Evolutionary conservation across 2,888 invertebrate genomes (phyloP), one percentile per base, ranked within the genome.

Genomic region (Dendrolimus pini): DNA sequence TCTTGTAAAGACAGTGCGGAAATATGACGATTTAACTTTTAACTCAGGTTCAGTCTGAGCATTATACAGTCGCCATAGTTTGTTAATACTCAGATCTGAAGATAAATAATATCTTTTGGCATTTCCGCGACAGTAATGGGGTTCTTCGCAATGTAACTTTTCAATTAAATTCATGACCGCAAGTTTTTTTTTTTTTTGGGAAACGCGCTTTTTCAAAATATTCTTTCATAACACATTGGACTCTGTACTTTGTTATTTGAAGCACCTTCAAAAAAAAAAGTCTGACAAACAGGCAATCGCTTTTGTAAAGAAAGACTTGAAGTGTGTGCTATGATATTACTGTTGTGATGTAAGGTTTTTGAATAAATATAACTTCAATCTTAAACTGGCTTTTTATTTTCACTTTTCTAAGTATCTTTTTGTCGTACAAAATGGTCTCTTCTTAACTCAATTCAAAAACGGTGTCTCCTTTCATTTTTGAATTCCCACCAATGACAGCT

Each of bases 141-240:
- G 47, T 47, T 47, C 47, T 47, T 47, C 47, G 10, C 47, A 47
- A 47, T 47, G 9, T 47, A 47, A 47, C 10, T 47, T 47, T 9
- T 10, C 7, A 9, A 47, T 47, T 1, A 47, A 47, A 6, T 47
- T 10, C 47, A 47, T 47, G 9, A 47, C 47, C 47, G 9, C 47
- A 9, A 1, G 9, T 47, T 47, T 47, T 47, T 9, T 2, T 14
- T 6, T 47, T 10, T 42, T 42, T 8, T 56, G 56, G 53, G 56
- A 53, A 56, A 56, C 41, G 53, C 56, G 56, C 57, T 42, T 53
- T 57, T 57, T 57, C 41, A 54, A 57, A 57, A 54, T 57, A 57
- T 57, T 54, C 54, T 53, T 53, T 57, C 41, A 54, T 54, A 41
- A 54, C 42, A 53, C 55, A 9, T 55, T 58, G 55, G 10, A 58